These are phyloP conservation scores for Zoanthus sociatus DNA, from an alignment of 92 coral and sea anemone species.

Conservation along the genomic window DNA sequence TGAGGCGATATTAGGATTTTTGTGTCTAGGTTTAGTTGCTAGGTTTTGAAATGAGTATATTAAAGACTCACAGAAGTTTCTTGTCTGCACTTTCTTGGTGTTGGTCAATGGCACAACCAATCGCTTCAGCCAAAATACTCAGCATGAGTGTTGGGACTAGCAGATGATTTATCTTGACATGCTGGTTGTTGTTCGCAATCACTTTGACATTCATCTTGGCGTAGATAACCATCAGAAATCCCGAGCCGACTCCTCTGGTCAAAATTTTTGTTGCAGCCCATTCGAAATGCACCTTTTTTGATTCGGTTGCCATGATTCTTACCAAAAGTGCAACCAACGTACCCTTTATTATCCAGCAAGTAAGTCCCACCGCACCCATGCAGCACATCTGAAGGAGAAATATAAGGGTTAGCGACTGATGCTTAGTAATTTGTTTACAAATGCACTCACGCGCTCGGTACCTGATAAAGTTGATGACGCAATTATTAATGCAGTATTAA, in stretches of 20 bases:
- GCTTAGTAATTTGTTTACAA: too few species aligned
- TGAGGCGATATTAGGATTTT: background rate
- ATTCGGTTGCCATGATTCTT: background rate
- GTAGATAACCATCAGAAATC: slow-evolving; percentile 66
- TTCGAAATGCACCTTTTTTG: slow-evolving; percentile 15
- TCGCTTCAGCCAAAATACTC: slow-evolving; percentile 59
- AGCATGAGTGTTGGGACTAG: slow-evolving; percentile 70
- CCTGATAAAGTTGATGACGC: too few species aligned
- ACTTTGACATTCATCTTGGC: slow-evolving; percentile 49
- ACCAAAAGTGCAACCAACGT: slow-evolving; percentile 55
- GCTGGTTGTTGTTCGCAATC: slow-evolving; percentile 53
- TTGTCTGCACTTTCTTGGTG: slow-evolving; percentile 62
- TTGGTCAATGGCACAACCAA: slow-evolving; percentile 67
- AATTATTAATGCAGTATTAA: too few species aligned
- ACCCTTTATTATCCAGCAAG: slow-evolving; percentile 61
- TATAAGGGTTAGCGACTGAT: background rate
- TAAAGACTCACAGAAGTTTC: slow-evolving; percentile 43
- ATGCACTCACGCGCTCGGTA: too few species aligned
- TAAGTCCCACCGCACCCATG: slow-evolving; percentile 69
- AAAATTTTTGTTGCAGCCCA: slow-evolving; percentile 61
- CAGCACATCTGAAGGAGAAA: slow-evolving; percentile 25
- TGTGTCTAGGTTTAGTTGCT: background rate
- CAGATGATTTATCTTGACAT: slow-evolving; percentile 59
- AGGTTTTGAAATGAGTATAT: background rate
- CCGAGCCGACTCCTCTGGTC: slow-evolving; percentile 53